phyloP scores from a whole-genome alignment of 2,113 vertebrate genomes.

The Porphyrio hochstetteri region DNA sequence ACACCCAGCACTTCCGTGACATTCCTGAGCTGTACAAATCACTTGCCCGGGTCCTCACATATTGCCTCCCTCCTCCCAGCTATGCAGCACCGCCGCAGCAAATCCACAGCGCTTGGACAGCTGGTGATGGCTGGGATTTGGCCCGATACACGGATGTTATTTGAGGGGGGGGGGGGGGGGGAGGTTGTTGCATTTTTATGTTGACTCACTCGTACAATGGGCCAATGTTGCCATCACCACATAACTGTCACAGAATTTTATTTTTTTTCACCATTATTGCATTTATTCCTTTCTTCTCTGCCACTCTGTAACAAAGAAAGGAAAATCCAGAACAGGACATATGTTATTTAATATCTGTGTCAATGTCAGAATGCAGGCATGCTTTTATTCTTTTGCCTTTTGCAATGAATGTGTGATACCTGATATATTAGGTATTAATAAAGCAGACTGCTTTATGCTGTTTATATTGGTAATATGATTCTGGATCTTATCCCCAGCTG shows the following conservation, averaged over 20 bases:
- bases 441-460: conserved; percentile 60
- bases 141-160: neutral
- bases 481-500: conserved; percentile 62
- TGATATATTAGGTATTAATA: conserved; percentile 72
- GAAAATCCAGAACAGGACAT: conserved; percentile 61
- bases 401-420: conserved; percentile 63
- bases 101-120: conserved; percentile 35
- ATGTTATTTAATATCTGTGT: conserved; percentile 70
- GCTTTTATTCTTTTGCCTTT: conserved; percentile 68
- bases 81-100: neutral
- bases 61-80: conserved; percentile 12
- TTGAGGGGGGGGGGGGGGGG: neutral
- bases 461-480: conserved; percentile 67
- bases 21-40: conserved; percentile 43
- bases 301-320: conserved; percentile 62
- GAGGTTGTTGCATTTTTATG: conserved; percentile 26
- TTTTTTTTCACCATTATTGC: neutral
- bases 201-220: conserved; percentile 22
- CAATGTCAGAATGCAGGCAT: conserved; percentile 59
- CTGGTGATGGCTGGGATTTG: conserved; percentile 26
- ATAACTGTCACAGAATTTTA: conserved; percentile 28
- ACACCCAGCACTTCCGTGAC: conserved; percentile 21
- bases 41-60: neutral
- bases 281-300: conserved; percentile 49
- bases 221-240: conserved; percentile 26